Evolutionary conservation across 2,113 vertebrate genomes (phyloP).

Genomic region (Cnemophilus loriae): DNA sequence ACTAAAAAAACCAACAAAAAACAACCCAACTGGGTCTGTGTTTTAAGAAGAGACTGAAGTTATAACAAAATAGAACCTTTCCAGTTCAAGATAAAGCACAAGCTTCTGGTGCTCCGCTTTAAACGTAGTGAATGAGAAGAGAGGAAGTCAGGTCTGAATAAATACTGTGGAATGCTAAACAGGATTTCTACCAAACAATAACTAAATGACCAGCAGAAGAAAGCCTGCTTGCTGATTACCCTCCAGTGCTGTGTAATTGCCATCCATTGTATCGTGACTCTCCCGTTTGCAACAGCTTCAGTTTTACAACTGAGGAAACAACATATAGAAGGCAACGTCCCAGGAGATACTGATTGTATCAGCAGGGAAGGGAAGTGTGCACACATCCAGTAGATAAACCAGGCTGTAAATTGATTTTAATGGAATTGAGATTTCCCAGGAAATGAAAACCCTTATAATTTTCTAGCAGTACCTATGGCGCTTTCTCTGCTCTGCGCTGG

Average conservation of each 20-base stretch:
- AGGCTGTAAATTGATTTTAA: not conserved
- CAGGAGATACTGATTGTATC: not conserved
- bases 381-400: not conserved
- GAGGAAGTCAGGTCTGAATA: not conserved
- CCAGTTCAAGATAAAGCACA: not conserved
- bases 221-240: not conserved
- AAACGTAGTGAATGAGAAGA: accelerated
- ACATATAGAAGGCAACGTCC: not conserved
- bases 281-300: not conserved
- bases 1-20: not conserved
- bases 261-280: not conserved
- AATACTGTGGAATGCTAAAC: not conserved
- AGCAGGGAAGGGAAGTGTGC: not conserved
- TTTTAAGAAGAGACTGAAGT: not conserved
- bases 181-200: not conserved
- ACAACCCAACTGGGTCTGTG: not conserved
- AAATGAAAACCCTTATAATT: not conserved
- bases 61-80: not conserved
- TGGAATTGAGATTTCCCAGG: not conserved
- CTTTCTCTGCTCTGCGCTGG: not conserved
- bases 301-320: not conserved
- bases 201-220: not conserved
- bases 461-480: not conserved
- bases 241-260: not conserved
- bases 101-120: not conserved